phyloP scores from a whole-genome alignment of 2,888 invertebrate species.

The Cryptosula pallasiana region DNA sequence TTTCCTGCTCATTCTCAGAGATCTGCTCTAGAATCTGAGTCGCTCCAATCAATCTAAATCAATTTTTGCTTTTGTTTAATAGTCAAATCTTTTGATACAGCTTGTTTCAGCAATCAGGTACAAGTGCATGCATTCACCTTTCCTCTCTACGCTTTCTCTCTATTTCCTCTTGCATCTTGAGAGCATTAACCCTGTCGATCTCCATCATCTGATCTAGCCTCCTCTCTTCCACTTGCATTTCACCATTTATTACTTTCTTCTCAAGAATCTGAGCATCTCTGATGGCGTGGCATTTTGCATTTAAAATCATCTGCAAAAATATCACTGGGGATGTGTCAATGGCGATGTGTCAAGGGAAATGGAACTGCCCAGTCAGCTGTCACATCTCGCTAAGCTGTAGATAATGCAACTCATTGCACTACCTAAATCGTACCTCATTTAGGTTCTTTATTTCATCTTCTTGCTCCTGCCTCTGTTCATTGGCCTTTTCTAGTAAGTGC shows the following conservation, averaged over 20 bases:
- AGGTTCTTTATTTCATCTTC: constrained; percentile 54
- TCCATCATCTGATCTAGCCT: constrained; percentile 54
- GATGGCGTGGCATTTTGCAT: constrained; percentile 54
- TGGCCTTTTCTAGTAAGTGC: constrained; percentile 47
- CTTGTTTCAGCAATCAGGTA: no score
- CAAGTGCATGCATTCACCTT: constrained; percentile 26
- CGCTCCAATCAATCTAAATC: constrained; percentile 45
- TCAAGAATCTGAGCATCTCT: constrained; percentile 53
- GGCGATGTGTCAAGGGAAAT: no score
- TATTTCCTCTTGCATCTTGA: constrained; percentile 51
- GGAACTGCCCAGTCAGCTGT: no score
- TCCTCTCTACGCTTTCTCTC: constrained; percentile 48
- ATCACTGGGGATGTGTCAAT: no score
- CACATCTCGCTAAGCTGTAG: no score
- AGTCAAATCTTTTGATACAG: no score
- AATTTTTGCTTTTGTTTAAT: no score
- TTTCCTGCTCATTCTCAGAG: constrained; percentile 47
- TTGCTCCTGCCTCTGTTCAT: constrained; percentile 50
- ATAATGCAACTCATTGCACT: no score
- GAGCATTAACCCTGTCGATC: constrained; percentile 49
- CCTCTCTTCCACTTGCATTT: constrained; percentile 49
- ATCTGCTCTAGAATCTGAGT: constrained; percentile 52
- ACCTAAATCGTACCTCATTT: constrained; percentile 51
- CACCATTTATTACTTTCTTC: constrained; percentile 45
- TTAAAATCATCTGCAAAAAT: constrained; percentile 50